Evolutionary conservation across 2,888 invertebrate genomes (phyloP).

Genomic region (Ophraella communa): DNA sequence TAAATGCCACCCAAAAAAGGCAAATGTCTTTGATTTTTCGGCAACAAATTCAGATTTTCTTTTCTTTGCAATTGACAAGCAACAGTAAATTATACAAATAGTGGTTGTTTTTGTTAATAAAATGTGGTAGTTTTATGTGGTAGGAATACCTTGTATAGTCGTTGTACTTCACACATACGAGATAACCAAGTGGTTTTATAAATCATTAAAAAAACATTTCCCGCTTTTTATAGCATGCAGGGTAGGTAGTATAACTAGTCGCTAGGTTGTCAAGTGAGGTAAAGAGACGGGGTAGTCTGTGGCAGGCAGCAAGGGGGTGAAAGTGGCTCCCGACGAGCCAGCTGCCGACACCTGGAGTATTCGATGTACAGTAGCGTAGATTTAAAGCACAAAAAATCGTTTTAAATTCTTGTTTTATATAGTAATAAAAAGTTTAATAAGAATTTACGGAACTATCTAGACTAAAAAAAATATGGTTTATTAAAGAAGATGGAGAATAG

Average conservation of each 20-base stretch:
- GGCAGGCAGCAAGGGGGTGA: constrained; percentile 43
- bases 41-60: too few relatives aligned
- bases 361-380: constrained; percentile 36
- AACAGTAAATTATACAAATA: too few relatives aligned
- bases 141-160: too few relatives aligned
- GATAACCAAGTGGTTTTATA: constrained; percentile 17
- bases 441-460: neutral
- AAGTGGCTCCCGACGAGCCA: constrained; percentile 44
- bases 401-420: neutral
- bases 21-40: too few relatives aligned
- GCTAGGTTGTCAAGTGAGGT: neutral
- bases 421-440: neutral
- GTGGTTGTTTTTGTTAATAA: too few relatives aligned
- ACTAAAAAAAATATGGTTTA: too few relatives aligned
- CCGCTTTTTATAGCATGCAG: constrained; percentile 36
- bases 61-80: too few relatives aligned
- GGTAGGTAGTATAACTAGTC: constrained; percentile 38
- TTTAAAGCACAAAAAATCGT: neutral
- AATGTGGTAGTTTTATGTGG: too few relatives aligned
- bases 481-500: neutral
- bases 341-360: constrained; percentile 48
- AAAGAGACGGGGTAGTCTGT: constrained; percentile 39
- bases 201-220: constrained; percentile 32
- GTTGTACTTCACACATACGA: neutral
- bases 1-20: constrained; percentile 13